Percentiles rank a stretch among this genome's conserved stretches.
Evolutionary conservation across 1,140 invertebrate species (phyloP).

Genomic region (Subanguina moxae): DNA sequence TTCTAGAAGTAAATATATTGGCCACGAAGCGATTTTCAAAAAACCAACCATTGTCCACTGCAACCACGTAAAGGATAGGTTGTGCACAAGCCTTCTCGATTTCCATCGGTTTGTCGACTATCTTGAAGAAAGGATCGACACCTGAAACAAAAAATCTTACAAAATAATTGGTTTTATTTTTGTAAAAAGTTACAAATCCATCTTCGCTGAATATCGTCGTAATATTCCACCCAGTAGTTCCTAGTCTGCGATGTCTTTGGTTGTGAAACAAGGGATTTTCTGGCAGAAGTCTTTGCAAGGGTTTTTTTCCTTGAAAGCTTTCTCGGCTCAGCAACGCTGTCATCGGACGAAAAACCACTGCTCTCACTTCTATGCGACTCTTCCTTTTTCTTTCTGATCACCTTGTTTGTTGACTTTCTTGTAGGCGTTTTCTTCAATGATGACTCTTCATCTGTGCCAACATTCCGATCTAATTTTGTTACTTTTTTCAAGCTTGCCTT

Average conservation of each 20-base stretch:
- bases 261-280: not conserved
- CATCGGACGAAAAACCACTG: not conserved
- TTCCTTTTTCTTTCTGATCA: not conserved
- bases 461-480: too few species aligned
- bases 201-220: slow-evolving; percentile 24
- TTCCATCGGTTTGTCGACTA: slow-evolving; percentile 30
- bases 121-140: slow-evolving; percentile 27
- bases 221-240: slow-evolving; percentile 39
- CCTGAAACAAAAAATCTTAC: slow-evolving; percentile 26
- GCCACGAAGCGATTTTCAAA: too few species aligned
- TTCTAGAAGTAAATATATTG: slow-evolving; percentile 26
- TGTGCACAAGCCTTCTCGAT: slow-evolving; percentile 27
- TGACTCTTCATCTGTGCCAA: too few species aligned
- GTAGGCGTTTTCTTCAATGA: too few species aligned
- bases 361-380: not conserved
- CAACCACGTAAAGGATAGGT: slow-evolving; percentile 41
- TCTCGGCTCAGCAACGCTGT: not conserved
- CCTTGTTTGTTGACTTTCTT: not conserved
- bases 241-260: not conserved
- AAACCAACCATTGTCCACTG: slow-evolving; percentile 47
- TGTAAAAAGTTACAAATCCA: slow-evolving; percentile 32
- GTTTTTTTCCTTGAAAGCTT: not conserved
- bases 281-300: not conserved
- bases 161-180: not conserved
- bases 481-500: too few species aligned